Evolutionary conservation across 2,888 invertebrate genomes (phyloP).

Genomic region (Noctua janthe): DNA sequence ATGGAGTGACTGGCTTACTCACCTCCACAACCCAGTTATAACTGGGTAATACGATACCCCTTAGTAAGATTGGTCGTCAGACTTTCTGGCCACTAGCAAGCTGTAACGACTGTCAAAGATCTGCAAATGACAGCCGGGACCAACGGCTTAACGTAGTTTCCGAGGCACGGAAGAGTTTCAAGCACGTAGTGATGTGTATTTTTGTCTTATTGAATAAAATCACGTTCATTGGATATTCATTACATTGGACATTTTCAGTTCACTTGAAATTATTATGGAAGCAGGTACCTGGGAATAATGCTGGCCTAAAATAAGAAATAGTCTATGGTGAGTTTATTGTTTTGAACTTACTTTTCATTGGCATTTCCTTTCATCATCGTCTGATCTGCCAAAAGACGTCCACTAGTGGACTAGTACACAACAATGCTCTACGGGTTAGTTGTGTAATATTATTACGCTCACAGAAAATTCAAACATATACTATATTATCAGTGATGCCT

Average conservation of each 20-base stretch:
- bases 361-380: neutral
- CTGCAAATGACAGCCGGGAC: no score
- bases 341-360: neutral
- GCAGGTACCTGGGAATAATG: neutral
- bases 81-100: no score
- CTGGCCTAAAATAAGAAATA: neutral
- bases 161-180: no score
- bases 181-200: neutral
- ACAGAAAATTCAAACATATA: neutral
- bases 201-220: constrained; percentile 29
- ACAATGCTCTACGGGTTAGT: neutral
- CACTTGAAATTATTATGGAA: neutral
- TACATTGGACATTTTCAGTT: constrained; percentile 11
- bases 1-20: no score
- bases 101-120: no score
- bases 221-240: constrained; percentile 5
- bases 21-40: no score
- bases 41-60: no score
- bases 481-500: no score
- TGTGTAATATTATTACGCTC: neutral
- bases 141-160: no score
- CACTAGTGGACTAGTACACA: neutral
- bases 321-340: neutral
- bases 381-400: neutral
- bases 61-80: no score